These are phyloP conservation scores for Drosophila setifemur DNA, from an alignment of 1,140 invertebrate genomes.

Conservation along the genomic window DNA sequence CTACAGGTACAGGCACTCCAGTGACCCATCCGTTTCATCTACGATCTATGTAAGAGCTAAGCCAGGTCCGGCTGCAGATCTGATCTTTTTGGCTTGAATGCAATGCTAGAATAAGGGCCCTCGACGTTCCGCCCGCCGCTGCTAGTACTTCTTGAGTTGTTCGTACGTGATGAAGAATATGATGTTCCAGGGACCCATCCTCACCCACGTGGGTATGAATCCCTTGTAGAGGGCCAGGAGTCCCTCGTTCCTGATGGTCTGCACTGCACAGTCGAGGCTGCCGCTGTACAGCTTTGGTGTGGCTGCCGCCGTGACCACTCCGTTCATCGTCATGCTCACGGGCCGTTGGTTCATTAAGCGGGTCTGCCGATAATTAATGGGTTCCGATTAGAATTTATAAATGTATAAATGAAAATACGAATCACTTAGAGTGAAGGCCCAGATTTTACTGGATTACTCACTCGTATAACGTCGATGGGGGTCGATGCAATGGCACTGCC, in stretches of 20 bases:
- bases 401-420: no score
- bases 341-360: constrained; percentile 94
- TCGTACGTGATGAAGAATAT: constrained; percentile 99
- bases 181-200: constrained; percentile 98
- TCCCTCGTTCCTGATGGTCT: constrained; percentile 87
- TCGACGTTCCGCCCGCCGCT: constrained; percentile 3
- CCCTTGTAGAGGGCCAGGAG: constrained; percentile 96
- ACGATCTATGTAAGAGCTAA: constrained; percentile 31
- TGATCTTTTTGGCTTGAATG: constrained; percentile 66
- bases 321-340: constrained; percentile 84
- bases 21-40: constrained; percentile 35
- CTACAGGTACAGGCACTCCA: constrained; percentile 52
- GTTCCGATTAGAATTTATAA: not conserved
- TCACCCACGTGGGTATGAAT: constrained; percentile 96
- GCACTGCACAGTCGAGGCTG: constrained; percentile 93
- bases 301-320: constrained; percentile 77
- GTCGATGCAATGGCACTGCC: constrained; percentile 96
- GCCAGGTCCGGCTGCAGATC: constrained; percentile 22
- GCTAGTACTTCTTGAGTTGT: constrained; percentile 89
- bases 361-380: constrained; percentile 86
- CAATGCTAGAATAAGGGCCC: constrained; percentile 48
- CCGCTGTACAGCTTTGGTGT: constrained; percentile 89
- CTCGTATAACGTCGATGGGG: constrained; percentile 96
- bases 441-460: constrained; percentile 83
- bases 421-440: not conserved